A percentile compares a stretch with the other conserved stretches of the same genome.
Evolutionary conservation across 1,140 invertebrate species (phyloP).

Genomic region (Cepaea nemoralis): DNA sequence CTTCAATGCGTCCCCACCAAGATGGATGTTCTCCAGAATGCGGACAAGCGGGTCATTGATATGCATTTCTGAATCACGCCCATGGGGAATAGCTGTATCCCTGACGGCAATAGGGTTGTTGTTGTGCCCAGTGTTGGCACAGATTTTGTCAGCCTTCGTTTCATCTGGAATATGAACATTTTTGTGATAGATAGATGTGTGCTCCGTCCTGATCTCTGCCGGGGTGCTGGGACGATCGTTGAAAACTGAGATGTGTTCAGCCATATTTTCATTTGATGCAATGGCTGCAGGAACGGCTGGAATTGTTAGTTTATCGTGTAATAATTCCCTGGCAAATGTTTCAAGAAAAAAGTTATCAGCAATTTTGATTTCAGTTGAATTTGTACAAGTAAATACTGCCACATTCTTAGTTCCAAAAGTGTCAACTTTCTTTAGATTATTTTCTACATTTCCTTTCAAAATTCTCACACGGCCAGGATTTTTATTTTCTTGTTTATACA

Average conservation of each 20-base stretch:
- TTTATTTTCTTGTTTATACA: neutral
- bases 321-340: neutral
- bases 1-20: neutral
- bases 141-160: too few relatives aligned
- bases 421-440: neutral
- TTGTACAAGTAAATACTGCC: neutral
- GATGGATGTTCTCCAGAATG: neutral
- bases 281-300: neutral
- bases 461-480: neutral
- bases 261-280: neutral
- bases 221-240: too few relatives aligned
- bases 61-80: neutral
- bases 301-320: neutral
- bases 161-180: too few relatives aligned
- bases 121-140: neutral
- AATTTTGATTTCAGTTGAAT: neutral
- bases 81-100: neutral
- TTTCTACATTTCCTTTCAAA: neutral
- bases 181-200: neutral
- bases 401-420: slow-evolving; percentile 11
- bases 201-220: too few relatives aligned
- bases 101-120: neutral
- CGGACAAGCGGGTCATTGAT: neutral
- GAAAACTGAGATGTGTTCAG: too few relatives aligned
- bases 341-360: neutral